These are phyloP conservation scores for Meleagris gallopavo DNA, from an alignment of 2,113 vertebrate genomes.

Conservation along the genomic window DNA sequence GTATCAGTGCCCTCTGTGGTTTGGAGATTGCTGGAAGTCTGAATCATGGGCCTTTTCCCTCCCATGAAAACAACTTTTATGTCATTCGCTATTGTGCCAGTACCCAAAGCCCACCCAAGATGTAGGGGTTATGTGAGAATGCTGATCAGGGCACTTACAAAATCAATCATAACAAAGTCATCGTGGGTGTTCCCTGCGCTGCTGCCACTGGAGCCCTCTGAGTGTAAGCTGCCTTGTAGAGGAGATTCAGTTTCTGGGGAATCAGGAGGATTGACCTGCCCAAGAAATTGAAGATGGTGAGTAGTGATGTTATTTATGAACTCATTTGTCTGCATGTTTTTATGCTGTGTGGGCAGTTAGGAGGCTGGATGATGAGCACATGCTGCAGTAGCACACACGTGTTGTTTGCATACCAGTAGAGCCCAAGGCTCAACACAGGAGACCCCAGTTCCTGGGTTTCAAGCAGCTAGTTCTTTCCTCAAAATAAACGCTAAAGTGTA, in stretches of 20 bases:
- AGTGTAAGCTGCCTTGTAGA: constrained; percentile 92
- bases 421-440: not conserved
- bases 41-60: not conserved
- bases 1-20: not conserved
- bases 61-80: not conserved
- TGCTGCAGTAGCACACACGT: not conserved
- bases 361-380: not conserved
- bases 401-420: not conserved
- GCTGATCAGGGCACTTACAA: constrained; percentile 82
- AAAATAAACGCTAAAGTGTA: not conserved
- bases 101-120: not conserved
- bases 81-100: not conserved
- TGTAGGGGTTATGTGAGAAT: not conserved
- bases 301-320: not conserved
- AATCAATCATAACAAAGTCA: constrained; percentile 98
- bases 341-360: not conserved
- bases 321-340: not conserved
- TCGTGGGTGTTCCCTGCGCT: constrained; percentile 87
- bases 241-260: constrained; percentile 89
- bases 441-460: too few relatives aligned
- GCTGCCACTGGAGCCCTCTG: constrained; percentile 88
- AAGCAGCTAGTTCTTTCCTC: not conserved
- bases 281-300: constrained; percentile 7
- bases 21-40: not conserved
- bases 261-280: constrained; percentile 91